Conservation (phyloP, 2,888 invertebrate species). For the Clusia tigrina region DNA sequence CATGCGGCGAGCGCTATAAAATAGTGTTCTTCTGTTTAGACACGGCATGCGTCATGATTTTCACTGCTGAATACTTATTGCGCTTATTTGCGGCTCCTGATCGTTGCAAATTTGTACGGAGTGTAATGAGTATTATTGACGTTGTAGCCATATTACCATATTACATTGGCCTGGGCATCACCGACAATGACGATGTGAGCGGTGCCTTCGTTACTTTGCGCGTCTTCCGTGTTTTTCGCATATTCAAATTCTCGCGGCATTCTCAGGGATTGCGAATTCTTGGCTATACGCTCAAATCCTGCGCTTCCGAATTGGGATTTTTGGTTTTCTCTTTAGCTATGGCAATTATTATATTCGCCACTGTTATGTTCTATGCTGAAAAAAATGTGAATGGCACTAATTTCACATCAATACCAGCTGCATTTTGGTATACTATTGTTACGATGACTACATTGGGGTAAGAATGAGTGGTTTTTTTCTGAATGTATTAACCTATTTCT, state of each 20-base stretch:
- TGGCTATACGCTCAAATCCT: slow-evolving; percentile 98
- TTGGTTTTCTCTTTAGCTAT: slow-evolving; percentile 98
- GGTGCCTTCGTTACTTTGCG: slow-evolving; percentile 98
- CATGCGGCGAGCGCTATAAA: slow-evolving; percentile 98
- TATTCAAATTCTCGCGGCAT: slow-evolving; percentile 99
- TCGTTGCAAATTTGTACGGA: slow-evolving; percentile 95
- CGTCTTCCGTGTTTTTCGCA: slow-evolving; percentile 99
- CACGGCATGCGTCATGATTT: slow-evolving; percentile 99
- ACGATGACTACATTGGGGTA: slow-evolving; percentile 99
- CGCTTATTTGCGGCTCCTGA: slow-evolving; percentile 98
- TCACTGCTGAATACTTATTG: slow-evolving; percentile 96
- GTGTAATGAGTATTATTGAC: slow-evolving; percentile 99
- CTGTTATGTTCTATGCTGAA: slow-evolving; percentile 99
- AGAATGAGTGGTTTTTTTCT: slow-evolving; percentile 69
- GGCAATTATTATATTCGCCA: slow-evolving; percentile 99
- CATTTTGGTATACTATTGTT: slow-evolving; percentile 99
- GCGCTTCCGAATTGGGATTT: slow-evolving; percentile 98
- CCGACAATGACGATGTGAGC: slow-evolving; percentile 97
- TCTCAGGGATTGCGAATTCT: slow-evolving; percentile 98
- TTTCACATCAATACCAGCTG: slow-evolving; percentile 99
- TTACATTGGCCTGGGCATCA: slow-evolving; percentile 97
- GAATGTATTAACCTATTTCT: not conserved
- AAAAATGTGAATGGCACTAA: slow-evolving; percentile 96
- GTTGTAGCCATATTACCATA: slow-evolving; percentile 99
- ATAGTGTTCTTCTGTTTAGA: slow-evolving; percentile 98